These are phyloP conservation scores for Condylostylus longicornis DNA, from an alignment of 1,140 invertebrate genomes.

Conservation along the genomic window DNA sequence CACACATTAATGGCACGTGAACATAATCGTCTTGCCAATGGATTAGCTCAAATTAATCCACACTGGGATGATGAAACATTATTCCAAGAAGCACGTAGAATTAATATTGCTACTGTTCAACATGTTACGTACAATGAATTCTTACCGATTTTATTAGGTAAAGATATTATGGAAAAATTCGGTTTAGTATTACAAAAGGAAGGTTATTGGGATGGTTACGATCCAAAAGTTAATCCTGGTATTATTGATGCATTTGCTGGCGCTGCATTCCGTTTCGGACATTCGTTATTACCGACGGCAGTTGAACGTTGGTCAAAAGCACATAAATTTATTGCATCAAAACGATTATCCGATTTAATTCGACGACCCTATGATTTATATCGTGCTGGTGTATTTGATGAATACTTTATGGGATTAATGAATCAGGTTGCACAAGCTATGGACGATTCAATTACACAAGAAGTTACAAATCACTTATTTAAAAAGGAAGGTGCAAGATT, in stretches of 20 bases:
- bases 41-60: conserved; percentile 64
- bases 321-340: conserved; percentile 84
- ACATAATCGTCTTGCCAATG: conserved; percentile 72
- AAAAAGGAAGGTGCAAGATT: conserved; percentile 73
- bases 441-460: conserved; percentile 86
- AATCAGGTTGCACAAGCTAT: conserved; percentile 90
- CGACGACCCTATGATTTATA: conserved; percentile 81
- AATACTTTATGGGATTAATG: conserved; percentile 84
- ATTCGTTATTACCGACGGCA: conserved; percentile 72
- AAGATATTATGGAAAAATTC: conserved; percentile 86
- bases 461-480: conserved; percentile 83
- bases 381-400: conserved; percentile 74
- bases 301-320: conserved; percentile 86
- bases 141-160: conserved; percentile 80
- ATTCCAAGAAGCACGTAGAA: conserved; percentile 80
- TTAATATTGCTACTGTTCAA: conserved; percentile 80
- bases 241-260: conserved; percentile 76
- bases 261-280: conserved; percentile 80
- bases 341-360: conserved; percentile 74
- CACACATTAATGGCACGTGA: conserved; percentile 79
- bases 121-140: conserved; percentile 93
- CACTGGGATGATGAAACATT: conserved; percentile 91
- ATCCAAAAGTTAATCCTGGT: conserved; percentile 65
- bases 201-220: conserved; percentile 82
- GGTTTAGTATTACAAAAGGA: conserved; percentile 69